Evolutionary conservation across 2,888 invertebrate genomes (phyloP), one percentile per base, ranked within the genome.

Genomic region (Perithous albicinctus): DNA sequence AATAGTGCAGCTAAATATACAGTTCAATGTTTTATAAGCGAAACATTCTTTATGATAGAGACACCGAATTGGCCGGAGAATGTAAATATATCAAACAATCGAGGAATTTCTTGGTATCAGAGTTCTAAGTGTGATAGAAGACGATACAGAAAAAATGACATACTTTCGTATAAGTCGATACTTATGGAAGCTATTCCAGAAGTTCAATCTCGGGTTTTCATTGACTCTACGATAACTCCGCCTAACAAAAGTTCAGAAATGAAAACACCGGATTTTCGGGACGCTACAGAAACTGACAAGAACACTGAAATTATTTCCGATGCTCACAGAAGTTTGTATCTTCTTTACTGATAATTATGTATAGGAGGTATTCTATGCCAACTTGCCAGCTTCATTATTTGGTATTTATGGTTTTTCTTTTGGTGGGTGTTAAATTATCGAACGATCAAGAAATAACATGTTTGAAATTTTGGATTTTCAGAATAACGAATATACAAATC

Each of bases 101-200:
- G n/a, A n/a, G n/a, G n/a, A n/a, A n/a, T n/a, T n/a, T n/a, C n/a
- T n/a, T n/a, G n/a, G n/a, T n/a, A n/a, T n/a, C n/a, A n/a, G n/a
- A n/a, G n/a, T n/a, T n/a, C n/a, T n/a, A n/a, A n/a, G n/a, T n/a
- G n/a, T 29, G 41, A 20, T 7, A 20, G 20, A 63, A 48, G 29
- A 15, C 12, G 26, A 12, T 18, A 32, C 26, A 15, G 4, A 64
- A 54, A n/a, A 26, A 63, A 78, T 56, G 51, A 32, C 35, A 29
- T 12, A 3, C 7, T 20, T 54, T 20, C 26, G 15, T 43, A 0
- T 26, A 41, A 29, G 15, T 10, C n/a, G 12, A 35, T 7, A 46
- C n/a, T 7, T 20, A 63, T 70, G 70, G 77, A 78, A 54, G 26
- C 51, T 41, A 70, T 64, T 15, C 26, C 26, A 63, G 63, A 78